Conservation (phyloP, 1,140 invertebrate species). For the Heliconius congener region DNA sequence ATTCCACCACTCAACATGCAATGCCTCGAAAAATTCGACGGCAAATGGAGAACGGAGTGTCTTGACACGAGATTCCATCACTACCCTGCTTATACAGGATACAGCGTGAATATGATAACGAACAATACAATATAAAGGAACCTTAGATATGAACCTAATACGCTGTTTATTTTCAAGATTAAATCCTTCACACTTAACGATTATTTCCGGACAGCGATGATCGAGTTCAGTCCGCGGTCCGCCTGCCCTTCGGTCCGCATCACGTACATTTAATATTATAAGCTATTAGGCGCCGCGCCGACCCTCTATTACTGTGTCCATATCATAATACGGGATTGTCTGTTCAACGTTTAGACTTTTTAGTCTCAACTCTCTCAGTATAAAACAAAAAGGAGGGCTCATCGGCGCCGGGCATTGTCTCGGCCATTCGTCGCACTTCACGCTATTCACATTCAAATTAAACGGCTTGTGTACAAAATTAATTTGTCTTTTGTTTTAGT, state of each 20-base stretch:
- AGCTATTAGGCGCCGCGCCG: constrained; percentile 77
- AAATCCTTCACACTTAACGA: constrained; percentile 66
- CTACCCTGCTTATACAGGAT: too few species aligned
- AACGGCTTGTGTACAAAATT: constrained; percentile 80
- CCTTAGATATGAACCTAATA: constrained; percentile 18
- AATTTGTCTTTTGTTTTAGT: constrained; percentile 81
- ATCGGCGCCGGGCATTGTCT: constrained; percentile 79
- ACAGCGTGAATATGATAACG: neutral
- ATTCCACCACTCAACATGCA: too few species aligned
- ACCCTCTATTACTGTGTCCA: constrained; percentile 78
- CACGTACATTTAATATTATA: constrained; percentile 79
- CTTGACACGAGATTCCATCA: too few species aligned
- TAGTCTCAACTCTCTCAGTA: constrained; percentile 57
- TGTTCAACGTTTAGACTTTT: constrained; percentile 75
- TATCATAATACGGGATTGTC: constrained; percentile 80
- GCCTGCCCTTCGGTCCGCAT: constrained; percentile 53
- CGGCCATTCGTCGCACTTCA: constrained; percentile 81
- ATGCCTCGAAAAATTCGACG: too few species aligned
- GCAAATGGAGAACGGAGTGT: too few species aligned
- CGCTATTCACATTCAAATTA: constrained; percentile 81
- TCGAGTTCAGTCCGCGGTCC: constrained; percentile 42
- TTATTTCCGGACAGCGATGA: constrained; percentile 64
- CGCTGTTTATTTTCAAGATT: constrained; percentile 49
- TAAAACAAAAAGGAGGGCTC: constrained; percentile 75
- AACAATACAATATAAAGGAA: neutral